Percentiles rank a stretch among this genome's conserved stretches.
phyloP scores from a whole-genome alignment of 2,113 vertebrate species.

The Hemiscyllium ocellatum region DNA sequence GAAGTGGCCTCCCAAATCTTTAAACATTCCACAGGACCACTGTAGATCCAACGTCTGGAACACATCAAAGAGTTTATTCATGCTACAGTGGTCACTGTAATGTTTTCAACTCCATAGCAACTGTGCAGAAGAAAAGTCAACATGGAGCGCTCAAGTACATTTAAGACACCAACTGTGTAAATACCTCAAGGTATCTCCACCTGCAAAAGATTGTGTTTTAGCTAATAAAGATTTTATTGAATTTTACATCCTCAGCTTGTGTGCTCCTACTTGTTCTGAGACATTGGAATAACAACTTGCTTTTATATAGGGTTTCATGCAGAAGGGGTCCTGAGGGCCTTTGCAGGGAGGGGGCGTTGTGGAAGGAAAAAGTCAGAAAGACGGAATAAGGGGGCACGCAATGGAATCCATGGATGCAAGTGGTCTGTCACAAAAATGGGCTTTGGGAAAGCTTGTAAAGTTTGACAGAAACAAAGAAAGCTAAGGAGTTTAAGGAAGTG shows the following conservation, averaged over 20 bases:
- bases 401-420: background rate
- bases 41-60: background rate
- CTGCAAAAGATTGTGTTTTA: conserved; percentile 17
- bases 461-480: background rate
- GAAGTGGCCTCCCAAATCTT: background rate
- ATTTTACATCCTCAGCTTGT: background rate
- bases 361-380: background rate
- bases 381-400: background rate
- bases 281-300: background rate
- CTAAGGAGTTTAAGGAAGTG: background rate
- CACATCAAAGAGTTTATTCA: conserved; percentile 34
- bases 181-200: conserved; percentile 24
- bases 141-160: background rate
- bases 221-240: background rate
- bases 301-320: background rate
- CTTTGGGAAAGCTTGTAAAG: background rate
- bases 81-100: conserved; percentile 18
- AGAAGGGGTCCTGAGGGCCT: background rate
- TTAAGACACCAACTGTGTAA: conserved; percentile 28
- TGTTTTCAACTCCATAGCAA: conserved; percentile 27
- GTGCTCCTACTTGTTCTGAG: background rate
- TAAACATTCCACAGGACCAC: background rate
- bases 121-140: conserved; percentile 9
- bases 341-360: background rate
- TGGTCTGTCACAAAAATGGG: background rate